A percentile compares a stretch with the other conserved stretches of the same genome.
These are phyloP conservation scores for Stegastes partitus DNA, from an alignment of 2,113 vertebrate genomes.

Conservation along the genomic window DNA sequence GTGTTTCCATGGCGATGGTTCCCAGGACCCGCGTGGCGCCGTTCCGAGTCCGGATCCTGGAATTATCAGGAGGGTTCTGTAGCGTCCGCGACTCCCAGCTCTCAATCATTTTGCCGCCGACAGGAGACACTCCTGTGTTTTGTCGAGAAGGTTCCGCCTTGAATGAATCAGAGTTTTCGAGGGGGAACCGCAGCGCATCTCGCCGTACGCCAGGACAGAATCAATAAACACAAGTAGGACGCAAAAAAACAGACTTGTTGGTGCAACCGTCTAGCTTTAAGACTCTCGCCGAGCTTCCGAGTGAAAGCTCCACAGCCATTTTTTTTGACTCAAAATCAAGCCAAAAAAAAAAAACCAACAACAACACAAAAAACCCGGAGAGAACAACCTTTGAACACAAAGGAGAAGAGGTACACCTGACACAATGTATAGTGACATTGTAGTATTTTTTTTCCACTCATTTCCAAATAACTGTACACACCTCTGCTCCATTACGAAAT, in stretches of 20 bases:
- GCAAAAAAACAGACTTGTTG: constrained; percentile 62
- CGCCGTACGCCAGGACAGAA: constrained; percentile 63
- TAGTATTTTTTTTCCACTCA: constrained; percentile 72
- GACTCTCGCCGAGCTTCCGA: constrained; percentile 72
- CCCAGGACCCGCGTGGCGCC: constrained; percentile 57
- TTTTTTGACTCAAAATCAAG: constrained; percentile 65
- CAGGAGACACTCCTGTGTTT: constrained; percentile 51
- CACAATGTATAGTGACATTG: constrained; percentile 76
- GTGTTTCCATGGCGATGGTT: constrained; percentile 74
- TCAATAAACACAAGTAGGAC: constrained; percentile 71
- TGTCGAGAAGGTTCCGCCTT: constrained; percentile 58
- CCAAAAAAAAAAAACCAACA: constrained; percentile 31
- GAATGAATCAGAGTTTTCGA: constrained; percentile 79
- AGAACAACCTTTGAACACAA: constrained; percentile 44
- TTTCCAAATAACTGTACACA: constrained; percentile 71
- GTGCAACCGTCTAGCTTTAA: constrained; percentile 69
- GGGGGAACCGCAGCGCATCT: constrained; percentile 48
- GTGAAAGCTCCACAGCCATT: constrained; percentile 70
- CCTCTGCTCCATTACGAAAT: constrained; percentile 68
- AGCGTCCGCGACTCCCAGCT: constrained; percentile 58
- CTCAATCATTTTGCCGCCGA: constrained; percentile 71
- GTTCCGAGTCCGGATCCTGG: constrained; percentile 59
- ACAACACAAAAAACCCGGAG: rapidly evolving
- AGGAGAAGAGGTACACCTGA: constrained; percentile 62
- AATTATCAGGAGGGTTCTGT: constrained; percentile 60